Conservation (phyloP, 2,888 invertebrate species). For the Macaria notata region DNA sequence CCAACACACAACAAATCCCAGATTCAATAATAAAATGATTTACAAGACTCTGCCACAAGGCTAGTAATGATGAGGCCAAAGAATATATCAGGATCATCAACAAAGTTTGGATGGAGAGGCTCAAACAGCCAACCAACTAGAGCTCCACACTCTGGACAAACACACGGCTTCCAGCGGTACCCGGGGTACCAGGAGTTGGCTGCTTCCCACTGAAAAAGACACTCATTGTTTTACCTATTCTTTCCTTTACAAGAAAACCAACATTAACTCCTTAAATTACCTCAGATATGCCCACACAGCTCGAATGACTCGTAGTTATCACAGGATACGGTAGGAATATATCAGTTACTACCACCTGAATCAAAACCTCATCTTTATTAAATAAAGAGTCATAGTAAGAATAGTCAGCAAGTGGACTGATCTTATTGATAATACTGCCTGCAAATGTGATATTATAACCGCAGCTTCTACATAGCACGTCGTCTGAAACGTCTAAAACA, state of each 20-base stretch:
- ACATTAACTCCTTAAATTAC: slow-evolving; percentile 39
- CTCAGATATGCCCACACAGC: slow-evolving; percentile 54
- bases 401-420: slow-evolving; percentile 44
- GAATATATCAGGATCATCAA: slow-evolving; percentile 42
- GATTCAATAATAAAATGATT: slow-evolving; percentile 41
- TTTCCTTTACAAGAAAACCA: background rate
- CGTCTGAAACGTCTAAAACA: slow-evolving; percentile 42
- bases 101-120: slow-evolving; percentile 44
- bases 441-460: slow-evolving; percentile 49
- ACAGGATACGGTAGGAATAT: slow-evolving; percentile 51
- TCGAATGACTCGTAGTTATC: slow-evolving; percentile 48
- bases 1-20: slow-evolving; percentile 22
- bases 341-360: slow-evolving; percentile 53
- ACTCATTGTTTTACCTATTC: background rate
- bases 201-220: slow-evolving; percentile 73
- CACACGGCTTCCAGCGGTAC: slow-evolving; percentile 80
- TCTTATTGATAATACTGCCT: slow-evolving; percentile 45
- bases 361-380: slow-evolving; percentile 46
- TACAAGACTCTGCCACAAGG: slow-evolving; percentile 62
- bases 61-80: slow-evolving; percentile 54
- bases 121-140: slow-evolving; percentile 83
- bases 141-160: slow-evolving; percentile 80
- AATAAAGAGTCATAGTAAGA: slow-evolving; percentile 56
- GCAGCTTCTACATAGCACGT: slow-evolving; percentile 60
- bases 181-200: slow-evolving; percentile 83